Base-by-base conservation (phyloP, 2,113 vertebrate species). In the Pomatostomus ruficeps region DNA sequence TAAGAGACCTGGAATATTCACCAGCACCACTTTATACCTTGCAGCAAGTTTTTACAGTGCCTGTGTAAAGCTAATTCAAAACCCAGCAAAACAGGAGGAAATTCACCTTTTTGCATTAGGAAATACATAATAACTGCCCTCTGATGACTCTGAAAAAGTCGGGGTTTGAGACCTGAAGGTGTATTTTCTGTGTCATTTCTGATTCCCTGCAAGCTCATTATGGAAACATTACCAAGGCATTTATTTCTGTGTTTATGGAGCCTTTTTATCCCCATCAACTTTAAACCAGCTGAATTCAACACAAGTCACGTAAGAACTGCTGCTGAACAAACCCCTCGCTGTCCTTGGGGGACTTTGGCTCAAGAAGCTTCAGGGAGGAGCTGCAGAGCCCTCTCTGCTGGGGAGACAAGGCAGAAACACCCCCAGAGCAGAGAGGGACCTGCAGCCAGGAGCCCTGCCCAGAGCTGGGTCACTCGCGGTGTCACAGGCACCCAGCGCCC, bases 21-120 rank as follows among this genome's bases (percentile, higher is more conserved):
- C 49, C 49, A 26, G 48, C n/a, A 22, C 52, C 12, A 19, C 52
- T 66, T 35, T 2, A 22, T 0, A 3, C 54, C 68, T 23, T 20
- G 61, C 7, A 18, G 23, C 0, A 3, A 6, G 35, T 6, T 36
- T 49, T 23, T 22, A 13, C 0, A 9, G 21, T 17, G 58, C 2
- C 2, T 28, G 7, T 12, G 19, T 16, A 40, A 54, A 62, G 72
- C 23, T 22, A 57, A 68, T 29, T 62, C 25, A 22, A 42, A 76
- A 6, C n/a, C 24, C 58, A 68, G 6, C 25, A 9, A 5, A 24
- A 18, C 16, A 43, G 61, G 3, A 63, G 29, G 58, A 80, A 85
- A 74, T 31, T 31, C n/a, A 36, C 54, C 48, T 78, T 55, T 55
- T 19, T 49, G 38, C 62, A 19, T 29, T 1, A 35, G 68, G 40